Conservation (phyloP, 2,797 vertebrate genomes). For the Diceros bicornis region DNA sequence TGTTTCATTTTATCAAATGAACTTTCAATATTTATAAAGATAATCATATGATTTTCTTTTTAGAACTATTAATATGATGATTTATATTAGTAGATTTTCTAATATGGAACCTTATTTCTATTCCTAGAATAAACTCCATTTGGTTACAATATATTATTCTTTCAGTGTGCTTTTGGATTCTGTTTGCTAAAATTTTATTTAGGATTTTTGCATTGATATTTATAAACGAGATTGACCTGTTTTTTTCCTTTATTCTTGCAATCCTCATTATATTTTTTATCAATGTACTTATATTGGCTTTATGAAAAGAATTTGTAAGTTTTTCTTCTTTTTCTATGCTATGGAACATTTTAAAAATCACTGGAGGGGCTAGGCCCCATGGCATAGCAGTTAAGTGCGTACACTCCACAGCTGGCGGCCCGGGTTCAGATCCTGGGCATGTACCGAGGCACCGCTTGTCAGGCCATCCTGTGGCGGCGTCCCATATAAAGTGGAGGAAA, state of each 20-base stretch:
- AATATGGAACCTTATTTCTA: background rate
- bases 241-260: constrained; percentile 15
- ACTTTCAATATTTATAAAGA: constrained; percentile 23
- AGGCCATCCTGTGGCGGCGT: no score
- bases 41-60: constrained; percentile 27
- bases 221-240: background rate
- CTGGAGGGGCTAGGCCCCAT: background rate
- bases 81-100: constrained; percentile 27
- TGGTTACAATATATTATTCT: background rate
- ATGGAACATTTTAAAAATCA: background rate
- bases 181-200: constrained; percentile 19
- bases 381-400: no score
- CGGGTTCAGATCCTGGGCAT: no score
- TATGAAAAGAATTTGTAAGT: constrained; percentile 21
- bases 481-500: no score
- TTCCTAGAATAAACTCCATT: background rate
- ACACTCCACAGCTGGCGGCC: no score
- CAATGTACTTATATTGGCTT: background rate
- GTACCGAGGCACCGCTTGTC: no score
- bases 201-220: constrained; percentile 21
- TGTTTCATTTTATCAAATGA: constrained; percentile 29
- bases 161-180: background rate
- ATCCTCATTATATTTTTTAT: background rate
- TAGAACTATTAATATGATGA: constrained; percentile 21
- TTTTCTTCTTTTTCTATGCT: constrained; percentile 30